These are phyloP conservation scores for Delia radicum DNA, from an alignment of 1,140 invertebrate species.

Conservation along the genomic window DNA sequence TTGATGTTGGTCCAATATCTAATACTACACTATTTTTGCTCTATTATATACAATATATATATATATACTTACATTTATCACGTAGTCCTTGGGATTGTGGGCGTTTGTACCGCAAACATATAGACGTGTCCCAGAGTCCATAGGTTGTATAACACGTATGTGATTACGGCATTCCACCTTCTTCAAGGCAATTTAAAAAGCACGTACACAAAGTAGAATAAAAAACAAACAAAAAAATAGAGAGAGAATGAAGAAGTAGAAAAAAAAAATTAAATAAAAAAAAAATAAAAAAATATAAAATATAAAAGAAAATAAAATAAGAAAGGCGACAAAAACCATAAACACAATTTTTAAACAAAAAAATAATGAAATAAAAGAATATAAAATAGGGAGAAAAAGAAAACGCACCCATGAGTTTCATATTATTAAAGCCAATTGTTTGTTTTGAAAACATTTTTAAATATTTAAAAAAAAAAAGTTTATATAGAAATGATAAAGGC, in stretches of 20 bases:
- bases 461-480: background rate
- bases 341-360: background rate
- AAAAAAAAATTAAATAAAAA: conserved; percentile 18
- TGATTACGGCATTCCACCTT: conserved; percentile 84
- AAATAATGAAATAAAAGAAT: background rate
- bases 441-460: conserved; percentile 14
- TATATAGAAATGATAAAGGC: background rate
- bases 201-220: conserved; percentile 18
- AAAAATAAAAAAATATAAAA: background rate
- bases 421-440: conserved; percentile 28
- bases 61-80: conserved; percentile 72
- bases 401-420: conserved; percentile 32
- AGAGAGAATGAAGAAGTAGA: conserved; percentile 8
- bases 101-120: conserved; percentile 86
- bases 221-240: conserved; percentile 17
- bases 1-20: background rate
- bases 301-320: background rate
- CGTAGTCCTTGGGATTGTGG: conserved; percentile 82
- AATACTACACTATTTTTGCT: background rate
- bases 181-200: conserved; percentile 54
- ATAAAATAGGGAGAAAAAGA: conserved; percentile 21
- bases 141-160: conserved; percentile 78
- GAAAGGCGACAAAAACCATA: background rate
- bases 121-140: conserved; percentile 73
- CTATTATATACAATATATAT: background rate